Base-by-base conservation (phyloP, 2,888 invertebrate genomes). In the Nemotelus nigrinus region DNA sequence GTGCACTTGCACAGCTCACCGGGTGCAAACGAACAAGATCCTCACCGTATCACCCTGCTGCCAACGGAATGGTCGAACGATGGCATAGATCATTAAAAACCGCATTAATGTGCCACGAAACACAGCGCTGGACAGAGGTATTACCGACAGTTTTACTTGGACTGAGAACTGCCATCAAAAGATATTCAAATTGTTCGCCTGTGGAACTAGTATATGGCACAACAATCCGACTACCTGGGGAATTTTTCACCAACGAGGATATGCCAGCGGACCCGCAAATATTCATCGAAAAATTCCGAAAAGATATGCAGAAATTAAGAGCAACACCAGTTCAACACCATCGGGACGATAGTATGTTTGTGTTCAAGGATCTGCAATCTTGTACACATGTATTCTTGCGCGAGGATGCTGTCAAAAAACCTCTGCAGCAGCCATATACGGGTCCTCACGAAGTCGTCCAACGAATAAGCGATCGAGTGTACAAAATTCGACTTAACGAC, bases 81-180 rank as follows among this genome's bases (percentile, higher is more conserved):
- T 83, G 85, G 76, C 87, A 88, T 79, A 81, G 87, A 2, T 82
- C 83, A 7, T 80, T 88, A 71, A 88, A 86, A 81, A 82, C 85
- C 0, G 84, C 88, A 0, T 79, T 86, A 45, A 83, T 74, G 75
- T 82, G 83, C 76, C 81, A 83, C 48, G 71, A 79, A 2, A 74
- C 71, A 2, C 77, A 78, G 3, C 71, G 80, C 41, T 85, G 85
- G 84, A 57, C 80, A 2, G 80, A 81, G 7, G 77, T 79, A 3
- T 81, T 87, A 39, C 85, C 85, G 0, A 78, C 81, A 3, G 82
- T 86, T 4, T 78, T 86, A 1, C 79, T 86, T 2, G 85, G 84
- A 1, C 58, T 85, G 3, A 81, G 85, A 3, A 79, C 82, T 0
- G 77, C 82, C 2, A 80, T 78, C 45, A 84, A 84, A 76, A 82